Base-by-base conservation (phyloP, 2,797 vertebrate species). In the Chelon auratus region DNA sequence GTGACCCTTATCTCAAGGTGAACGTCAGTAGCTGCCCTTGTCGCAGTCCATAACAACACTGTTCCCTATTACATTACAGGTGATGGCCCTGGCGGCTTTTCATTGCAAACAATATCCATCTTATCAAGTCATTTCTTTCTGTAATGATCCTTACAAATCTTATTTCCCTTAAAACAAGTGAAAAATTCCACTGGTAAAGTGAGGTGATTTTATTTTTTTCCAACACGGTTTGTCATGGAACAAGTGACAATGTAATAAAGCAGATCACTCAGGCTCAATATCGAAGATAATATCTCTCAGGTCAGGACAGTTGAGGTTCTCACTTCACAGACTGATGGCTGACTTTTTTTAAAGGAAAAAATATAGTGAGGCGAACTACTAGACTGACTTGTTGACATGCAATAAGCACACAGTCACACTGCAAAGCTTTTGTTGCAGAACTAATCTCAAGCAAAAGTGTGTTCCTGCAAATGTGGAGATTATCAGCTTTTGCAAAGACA, bases 1-100 rank as follows among this genome's bases (percentile, higher is more conserved):
- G 69, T 86, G 88, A 93, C 90, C 91, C 85, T 80, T 87, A 77
- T 92, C 89, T 93, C 90, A 93, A 93, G 91, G 93, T 93, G 92
- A 94, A 86, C 52, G 67, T 91, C 85, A 75, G 71, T 48, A 67
- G 89, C 86, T 78, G 82, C 77, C 80, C 81, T 75, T 61, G 87
- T 87, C 68, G 60, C 87, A 83, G 85, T 89, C 88, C 82, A 89
- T 91, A 89, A 93, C 63, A 78, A 50, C 87, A 79, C 77, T 65
- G 62, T 67, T 87, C 83, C 82, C 79, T 78, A 83, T 87, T 85
- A 86, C 72, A 77, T 84, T 88, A 75, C 36, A 87, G 81, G 67
- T 77, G 83, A 82, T 65, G 71, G 74, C 84, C 82, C 78, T 69
- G 85, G 74, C 74, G 75, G 80, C 39, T 54, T 56, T 69, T 76